Evolutionary conservation across 2,113 vertebrate genomes (phyloP).

Genomic region (Larimichthys crocea): DNA sequence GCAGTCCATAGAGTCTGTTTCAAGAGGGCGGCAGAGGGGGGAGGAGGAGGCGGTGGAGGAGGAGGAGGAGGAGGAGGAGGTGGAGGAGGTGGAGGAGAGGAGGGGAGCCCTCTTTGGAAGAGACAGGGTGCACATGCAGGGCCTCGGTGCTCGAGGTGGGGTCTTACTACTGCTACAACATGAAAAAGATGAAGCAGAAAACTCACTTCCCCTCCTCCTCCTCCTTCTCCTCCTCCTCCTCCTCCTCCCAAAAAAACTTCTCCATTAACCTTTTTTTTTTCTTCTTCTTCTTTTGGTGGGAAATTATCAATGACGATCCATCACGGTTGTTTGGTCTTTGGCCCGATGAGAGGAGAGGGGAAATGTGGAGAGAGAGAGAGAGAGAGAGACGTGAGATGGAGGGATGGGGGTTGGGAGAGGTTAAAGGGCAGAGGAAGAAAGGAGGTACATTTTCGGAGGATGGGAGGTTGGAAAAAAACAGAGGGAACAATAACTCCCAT

Average conservation of each 20-base stretch:
- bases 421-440: slow-evolving; percentile 87
- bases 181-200: slow-evolving; percentile 72
- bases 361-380: slow-evolving; percentile 63
- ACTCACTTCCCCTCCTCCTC: slow-evolving; percentile 71
- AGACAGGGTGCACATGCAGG: slow-evolving; percentile 48
- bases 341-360: slow-evolving; percentile 70
- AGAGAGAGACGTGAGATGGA: slow-evolving; percentile 76
- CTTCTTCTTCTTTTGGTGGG: slow-evolving; percentile 57
- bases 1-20: slow-evolving; percentile 89
- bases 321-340: slow-evolving; percentile 81
- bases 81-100: slow-evolving; percentile 3
- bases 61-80: too few relatives aligned
- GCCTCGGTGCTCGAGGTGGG: slow-evolving; percentile 69
- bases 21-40: slow-evolving; percentile 72
- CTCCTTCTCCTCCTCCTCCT: slow-evolving; percentile 39
- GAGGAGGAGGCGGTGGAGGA: not conserved
- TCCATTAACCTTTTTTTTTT: slow-evolving; percentile 82
- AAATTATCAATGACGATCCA: slow-evolving; percentile 90
- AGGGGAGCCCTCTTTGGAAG: slow-evolving; percentile 77
- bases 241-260: slow-evolving; percentile 69
- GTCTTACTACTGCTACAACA: slow-evolving; percentile 58
- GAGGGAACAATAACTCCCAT: slow-evolving; percentile 81
- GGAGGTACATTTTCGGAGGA: slow-evolving; percentile 86
- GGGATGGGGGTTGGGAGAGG: slow-evolving; percentile 83
- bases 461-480: slow-evolving; percentile 77